These are phyloP conservation scores for Falco naumanni DNA, from an alignment of 2,797 vertebrate genomes.

Conservation along the genomic window DNA sequence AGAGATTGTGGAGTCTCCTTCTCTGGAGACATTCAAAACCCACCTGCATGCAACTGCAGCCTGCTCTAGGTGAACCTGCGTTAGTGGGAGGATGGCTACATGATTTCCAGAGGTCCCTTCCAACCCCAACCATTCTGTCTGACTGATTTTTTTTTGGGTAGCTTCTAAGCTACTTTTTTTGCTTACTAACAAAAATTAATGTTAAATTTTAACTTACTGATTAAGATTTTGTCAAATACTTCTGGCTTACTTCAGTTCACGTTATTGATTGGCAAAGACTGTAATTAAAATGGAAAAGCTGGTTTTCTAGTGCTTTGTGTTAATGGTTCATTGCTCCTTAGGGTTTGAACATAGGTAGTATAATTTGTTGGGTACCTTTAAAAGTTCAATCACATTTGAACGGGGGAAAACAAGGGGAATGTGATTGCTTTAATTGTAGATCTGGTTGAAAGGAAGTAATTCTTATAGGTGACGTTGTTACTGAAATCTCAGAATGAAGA, in stretches of 20 bases:
- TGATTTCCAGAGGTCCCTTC: too few relatives aligned
- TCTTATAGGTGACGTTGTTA: background rate
- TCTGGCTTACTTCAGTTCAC: background rate
- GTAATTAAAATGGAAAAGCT: background rate
- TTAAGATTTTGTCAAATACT: too few relatives aligned
- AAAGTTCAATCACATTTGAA: background rate
- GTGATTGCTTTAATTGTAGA: background rate
- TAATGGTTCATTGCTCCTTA: background rate
- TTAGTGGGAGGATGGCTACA: too few relatives aligned
- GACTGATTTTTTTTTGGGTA: background rate
- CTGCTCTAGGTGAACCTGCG: too few relatives aligned
- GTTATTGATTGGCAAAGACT: background rate
- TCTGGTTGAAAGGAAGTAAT: background rate
- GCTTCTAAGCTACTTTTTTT: background rate
- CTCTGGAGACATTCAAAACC: too few relatives aligned
- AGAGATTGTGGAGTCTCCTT: too few relatives aligned
- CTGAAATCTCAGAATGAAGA: too few relatives aligned
- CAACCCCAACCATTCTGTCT: background rate
- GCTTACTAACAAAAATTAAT: background rate
- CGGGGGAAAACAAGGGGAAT: background rate
- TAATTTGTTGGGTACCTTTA: background rate
- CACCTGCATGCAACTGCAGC: too few relatives aligned
- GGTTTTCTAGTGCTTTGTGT: background rate
- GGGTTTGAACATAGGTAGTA: background rate
- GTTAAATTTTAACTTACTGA: background rate